Evolutionary conservation across 2,888 invertebrate genomes (phyloP).

Genomic region (Drosophila lutescens): DNA sequence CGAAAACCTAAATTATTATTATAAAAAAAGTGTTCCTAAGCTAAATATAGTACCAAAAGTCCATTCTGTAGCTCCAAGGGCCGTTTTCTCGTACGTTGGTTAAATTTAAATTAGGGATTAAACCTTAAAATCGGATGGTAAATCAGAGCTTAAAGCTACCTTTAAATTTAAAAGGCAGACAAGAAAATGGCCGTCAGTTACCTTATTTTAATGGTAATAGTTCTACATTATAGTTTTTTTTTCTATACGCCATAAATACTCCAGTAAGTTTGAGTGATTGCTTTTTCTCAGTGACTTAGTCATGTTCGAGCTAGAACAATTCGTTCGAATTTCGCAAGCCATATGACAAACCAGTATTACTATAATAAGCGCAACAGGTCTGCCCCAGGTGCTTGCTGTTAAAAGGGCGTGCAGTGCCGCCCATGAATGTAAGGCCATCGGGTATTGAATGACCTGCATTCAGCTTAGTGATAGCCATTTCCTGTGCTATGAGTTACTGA

Average conservation of each 20-base stretch:
- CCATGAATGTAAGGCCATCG: conserved; percentile 25
- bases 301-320: conserved; percentile 12
- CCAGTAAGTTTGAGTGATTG: background rate
- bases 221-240: too few species aligned
- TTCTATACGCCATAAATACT: too few species aligned
- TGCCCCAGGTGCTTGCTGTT: conserved; percentile 5
- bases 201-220: too few species aligned
- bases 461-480: conserved; percentile 7
- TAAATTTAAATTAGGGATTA: too few species aligned
- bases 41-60: too few species aligned
- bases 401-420: conserved; percentile 26
- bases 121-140: too few species aligned
- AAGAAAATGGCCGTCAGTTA: too few species aligned
- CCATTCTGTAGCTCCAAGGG: too few species aligned
- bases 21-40: too few species aligned
- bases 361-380: conserved; percentile 21
- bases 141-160: too few species aligned
- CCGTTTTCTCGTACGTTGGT: too few species aligned
- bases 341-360: conserved; percentile 38
- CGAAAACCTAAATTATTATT: background rate
- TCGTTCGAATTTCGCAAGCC: conserved; percentile 3
- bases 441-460: conserved; percentile 30
- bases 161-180: too few species aligned
- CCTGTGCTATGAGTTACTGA: conserved; percentile 15
- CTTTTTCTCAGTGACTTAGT: background rate